Evolutionary conservation across 2,113 vertebrate species (phyloP), one percentile per base, ranked within the genome.

Genomic region (Xenopus borealis): DNA sequence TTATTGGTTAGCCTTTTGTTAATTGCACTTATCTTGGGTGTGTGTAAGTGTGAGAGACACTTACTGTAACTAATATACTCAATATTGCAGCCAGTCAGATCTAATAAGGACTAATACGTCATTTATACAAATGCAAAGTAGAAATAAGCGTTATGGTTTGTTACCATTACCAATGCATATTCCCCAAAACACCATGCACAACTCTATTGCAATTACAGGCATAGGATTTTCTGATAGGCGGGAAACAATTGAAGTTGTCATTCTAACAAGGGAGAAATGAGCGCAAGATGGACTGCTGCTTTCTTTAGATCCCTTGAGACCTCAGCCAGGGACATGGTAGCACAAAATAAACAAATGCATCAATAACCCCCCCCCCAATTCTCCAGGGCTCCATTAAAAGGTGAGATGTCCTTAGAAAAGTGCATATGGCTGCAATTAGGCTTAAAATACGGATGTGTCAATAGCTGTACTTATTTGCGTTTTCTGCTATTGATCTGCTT

Each of bases 291-390:
- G 68, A 77, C 27, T 50, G 67, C 67, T 46, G 59, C 81, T 87
- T 90, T 92, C 93, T 94, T 93, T 93, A 92, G 89, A 92, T 88
- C 90, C 93, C 89, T 45, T 16, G 92, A 93, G 94, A 93, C 90
- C 89, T 80, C 81, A 84, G 84, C 89, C 89, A 80, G 79, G 85
- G 82, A 90, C 86, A 85, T 79, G 84, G 92, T 94, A 89, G 88
- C 84, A 86, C 88, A 89, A 89, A 87, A 91, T 95, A 94, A 93
- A 92, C 95, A 94, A 93, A 93, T 93, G 93, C 91, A 92, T 94
- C 94, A 92, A 93, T 95, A 94, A 95, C 93, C 92, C 91, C 33
- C 23, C 91, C n/a, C n/a, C 81, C 77, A 83, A 71, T 81, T 92
- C 93, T 89, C 93, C 40, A 33, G 92, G 92, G 93, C 80, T 83